A percentile compares a stretch with the other conserved stretches of the same genome.
These are phyloP conservation scores for Thymelicus sylvestris DNA, from an alignment of 2,888 invertebrate species.

Conservation along the genomic window DNA sequence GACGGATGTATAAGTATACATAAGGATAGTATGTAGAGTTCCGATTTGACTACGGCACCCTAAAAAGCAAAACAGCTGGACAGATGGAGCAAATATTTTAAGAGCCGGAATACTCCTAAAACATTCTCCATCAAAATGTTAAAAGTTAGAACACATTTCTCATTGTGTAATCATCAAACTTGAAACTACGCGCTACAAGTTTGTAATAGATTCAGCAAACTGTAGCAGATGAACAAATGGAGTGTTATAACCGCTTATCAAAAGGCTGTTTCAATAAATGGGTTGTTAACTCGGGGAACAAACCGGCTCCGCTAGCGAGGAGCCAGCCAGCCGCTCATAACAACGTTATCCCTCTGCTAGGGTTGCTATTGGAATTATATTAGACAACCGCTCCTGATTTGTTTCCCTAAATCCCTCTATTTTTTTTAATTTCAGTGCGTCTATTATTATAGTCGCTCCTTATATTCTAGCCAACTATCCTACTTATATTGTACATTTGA, in stretches of 20 bases:
- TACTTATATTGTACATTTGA: too few species aligned
- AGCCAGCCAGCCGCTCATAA: constrained; percentile 64
- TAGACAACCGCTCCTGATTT: neutral
- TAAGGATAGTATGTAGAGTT: too few species aligned
- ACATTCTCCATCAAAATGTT: neutral
- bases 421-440: too few species aligned
- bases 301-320: constrained; percentile 40
- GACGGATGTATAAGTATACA: too few species aligned
- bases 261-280: constrained; percentile 40
- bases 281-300: constrained; percentile 46
- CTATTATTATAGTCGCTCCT: too few species aligned
- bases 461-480: too few species aligned
- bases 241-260: constrained; percentile 21
- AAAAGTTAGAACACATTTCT: neutral
- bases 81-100: too few species aligned
- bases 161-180: neutral
- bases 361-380: constrained; percentile 31
- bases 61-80: too few species aligned
- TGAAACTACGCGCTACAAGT: neutral
- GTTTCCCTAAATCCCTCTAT: neutral
- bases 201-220: constrained; percentile 3
- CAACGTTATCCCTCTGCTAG: constrained; percentile 54
- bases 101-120: neutral
- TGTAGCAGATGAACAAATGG: constrained; percentile 17
- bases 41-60: neutral